These are phyloP conservation scores for Cantharis lateralis DNA, from an alignment of 2,888 invertebrate genomes.

Conservation along the genomic window DNA sequence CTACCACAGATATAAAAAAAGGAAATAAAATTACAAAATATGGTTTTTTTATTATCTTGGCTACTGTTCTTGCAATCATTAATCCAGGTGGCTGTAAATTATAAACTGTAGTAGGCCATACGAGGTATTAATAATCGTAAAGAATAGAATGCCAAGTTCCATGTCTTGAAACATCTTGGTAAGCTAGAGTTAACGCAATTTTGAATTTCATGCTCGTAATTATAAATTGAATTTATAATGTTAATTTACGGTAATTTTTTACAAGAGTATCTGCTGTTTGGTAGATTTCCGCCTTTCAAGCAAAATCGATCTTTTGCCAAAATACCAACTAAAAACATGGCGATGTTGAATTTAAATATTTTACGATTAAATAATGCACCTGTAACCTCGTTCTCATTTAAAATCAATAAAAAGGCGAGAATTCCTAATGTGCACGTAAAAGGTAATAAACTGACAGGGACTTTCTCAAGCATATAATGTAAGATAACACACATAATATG, in stretches of 20 bases:
- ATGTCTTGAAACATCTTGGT: constrained; percentile 19
- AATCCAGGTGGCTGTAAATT: constrained; percentile 44
- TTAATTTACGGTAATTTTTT: constrained; percentile 27
- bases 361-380: constrained; percentile 18
- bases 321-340: not conserved
- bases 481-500: constrained; percentile 9
- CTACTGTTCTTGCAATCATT: constrained; percentile 49
- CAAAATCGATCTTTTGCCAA: not conserved
- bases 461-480: constrained; percentile 23
- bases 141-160: not conserved
- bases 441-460: constrained; percentile 26
- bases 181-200: constrained; percentile 50
- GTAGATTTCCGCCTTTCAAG: constrained; percentile 16
- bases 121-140: constrained; percentile 10
- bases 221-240: constrained; percentile 54
- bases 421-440: constrained; percentile 24
- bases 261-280: not conserved
- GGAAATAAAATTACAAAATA: not conserved
- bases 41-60: constrained; percentile 43
- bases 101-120: constrained; percentile 38
- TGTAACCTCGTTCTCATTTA: constrained; percentile 29
- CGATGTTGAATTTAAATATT: constrained; percentile 9
- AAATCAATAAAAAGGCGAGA: constrained; percentile 28
- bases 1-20: not conserved
- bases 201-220: constrained; percentile 55